Percentiles rank a stretch among this genome's conserved stretches.
Conservation (phyloP, 2,797 vertebrate species). For the Sebastes matsubarae region DNA sequence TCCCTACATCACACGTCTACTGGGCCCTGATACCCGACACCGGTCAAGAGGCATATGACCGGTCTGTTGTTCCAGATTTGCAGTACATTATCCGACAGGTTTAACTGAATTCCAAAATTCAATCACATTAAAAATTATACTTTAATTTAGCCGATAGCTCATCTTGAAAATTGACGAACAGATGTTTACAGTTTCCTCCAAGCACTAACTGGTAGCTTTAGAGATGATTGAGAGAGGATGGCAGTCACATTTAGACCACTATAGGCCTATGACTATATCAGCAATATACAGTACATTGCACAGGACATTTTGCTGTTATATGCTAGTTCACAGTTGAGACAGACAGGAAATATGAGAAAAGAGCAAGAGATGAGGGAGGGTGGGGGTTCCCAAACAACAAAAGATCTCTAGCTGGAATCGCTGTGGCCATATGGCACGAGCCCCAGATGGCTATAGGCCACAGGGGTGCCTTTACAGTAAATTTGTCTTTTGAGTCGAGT, state of each 20-base stretch:
- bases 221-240: neutral
- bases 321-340: neutral
- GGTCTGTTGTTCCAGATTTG: conserved; percentile 10
- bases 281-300: neutral
- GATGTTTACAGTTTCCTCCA: neutral
- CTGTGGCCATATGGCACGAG: neutral
- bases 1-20: conserved; percentile 51
- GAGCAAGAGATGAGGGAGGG: neutral
- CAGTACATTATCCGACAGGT: neutral
- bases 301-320: neutral
- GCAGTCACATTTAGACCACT: neutral
- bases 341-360: neutral
- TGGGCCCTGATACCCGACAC: conserved; percentile 64
- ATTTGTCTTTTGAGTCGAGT: neutral
- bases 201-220: neutral
- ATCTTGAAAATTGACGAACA: neutral
- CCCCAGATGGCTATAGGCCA: neutral
- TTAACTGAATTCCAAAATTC: neutral
- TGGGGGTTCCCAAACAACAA: neutral
- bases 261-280: neutral
- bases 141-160: neutral
- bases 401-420: neutral
- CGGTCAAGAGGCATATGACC: conserved; percentile 7
- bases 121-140: neutral
- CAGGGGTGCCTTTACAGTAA: neutral